A percentile compares a stretch with the other conserved stretches of the same genome.
Conservation (phyloP, 2,888 invertebrate species). For the Lutraria lutraria region DNA sequence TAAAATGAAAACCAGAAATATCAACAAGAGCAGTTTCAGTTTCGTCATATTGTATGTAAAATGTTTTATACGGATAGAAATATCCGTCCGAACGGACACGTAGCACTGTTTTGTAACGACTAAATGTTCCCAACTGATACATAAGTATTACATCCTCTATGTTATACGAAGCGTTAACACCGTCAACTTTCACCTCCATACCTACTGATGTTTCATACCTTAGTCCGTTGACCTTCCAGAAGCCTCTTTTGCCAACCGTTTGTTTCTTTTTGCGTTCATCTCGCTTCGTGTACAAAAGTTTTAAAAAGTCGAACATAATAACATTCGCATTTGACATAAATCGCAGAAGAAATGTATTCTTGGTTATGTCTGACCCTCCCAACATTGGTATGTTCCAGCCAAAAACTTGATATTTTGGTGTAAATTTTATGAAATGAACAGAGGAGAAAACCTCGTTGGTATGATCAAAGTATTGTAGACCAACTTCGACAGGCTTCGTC, state of each 20-base stretch:
- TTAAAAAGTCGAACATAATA: conserved; percentile 67
- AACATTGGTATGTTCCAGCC: conserved; percentile 64
- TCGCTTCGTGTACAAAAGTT: conserved; percentile 47
- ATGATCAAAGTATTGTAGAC: conserved; percentile 56
- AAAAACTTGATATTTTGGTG: conserved; percentile 55
- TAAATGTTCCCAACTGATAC: conserved; percentile 23
- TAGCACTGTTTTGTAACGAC: conserved; percentile 51
- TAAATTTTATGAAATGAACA: conserved; percentile 53
- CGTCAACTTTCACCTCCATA: conserved; percentile 45
- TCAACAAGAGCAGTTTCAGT: conserved; percentile 45
- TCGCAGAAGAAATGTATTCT: conserved; percentile 52
- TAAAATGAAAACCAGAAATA: conserved; percentile 53
- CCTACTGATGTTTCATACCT: conserved; percentile 46
- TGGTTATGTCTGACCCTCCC: neutral
- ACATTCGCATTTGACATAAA: conserved; percentile 60
- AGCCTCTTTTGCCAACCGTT: conserved; percentile 16
- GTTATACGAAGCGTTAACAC: neutral
- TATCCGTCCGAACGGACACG: conserved; percentile 47
- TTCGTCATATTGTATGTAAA: neutral
- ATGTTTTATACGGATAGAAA: conserved; percentile 58
- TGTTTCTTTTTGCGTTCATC: conserved; percentile 50
- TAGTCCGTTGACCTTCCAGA: conserved; percentile 52
- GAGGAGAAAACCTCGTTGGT: conserved; percentile 38
- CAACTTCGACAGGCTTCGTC: conserved; percentile 58
- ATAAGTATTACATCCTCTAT: conserved; percentile 53